phyloP scores from a whole-genome alignment of 2,113 vertebrate species.

The Nothocercus julius region DNA sequence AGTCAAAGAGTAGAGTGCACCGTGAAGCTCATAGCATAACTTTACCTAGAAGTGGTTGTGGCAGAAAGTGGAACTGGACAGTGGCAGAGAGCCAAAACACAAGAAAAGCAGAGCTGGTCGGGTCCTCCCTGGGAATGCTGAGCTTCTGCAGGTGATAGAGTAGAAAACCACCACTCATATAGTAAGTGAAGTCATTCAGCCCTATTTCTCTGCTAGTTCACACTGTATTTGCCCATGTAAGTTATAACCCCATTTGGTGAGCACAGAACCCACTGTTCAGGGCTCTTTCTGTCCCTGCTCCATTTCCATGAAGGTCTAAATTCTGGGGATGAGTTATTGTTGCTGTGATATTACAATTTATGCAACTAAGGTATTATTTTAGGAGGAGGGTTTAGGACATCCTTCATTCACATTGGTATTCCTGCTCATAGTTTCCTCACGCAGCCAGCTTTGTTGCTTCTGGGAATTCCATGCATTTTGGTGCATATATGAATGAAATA shows the following conservation, averaged over 20 bases:
- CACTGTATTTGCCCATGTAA: neutral
- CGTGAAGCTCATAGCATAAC: neutral
- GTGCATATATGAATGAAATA: neutral
- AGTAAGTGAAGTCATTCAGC: neutral
- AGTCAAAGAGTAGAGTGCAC: conserved; percentile 9
- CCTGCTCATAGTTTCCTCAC: neutral
- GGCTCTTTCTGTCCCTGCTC: neutral
- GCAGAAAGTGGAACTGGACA: neutral
- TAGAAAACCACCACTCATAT: neutral
- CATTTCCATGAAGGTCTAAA: neutral
- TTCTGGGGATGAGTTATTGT: neutral
- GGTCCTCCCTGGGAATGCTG: neutral
- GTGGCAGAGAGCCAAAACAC: neutral
- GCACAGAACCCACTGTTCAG: neutral
- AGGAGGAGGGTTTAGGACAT: neutral
- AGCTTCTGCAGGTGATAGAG: neutral
- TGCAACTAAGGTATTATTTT: neutral
- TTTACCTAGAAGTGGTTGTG: neutral
- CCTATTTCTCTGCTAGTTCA: neutral
- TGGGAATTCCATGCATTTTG: neutral
- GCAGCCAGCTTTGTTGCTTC: neutral
- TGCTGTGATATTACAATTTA: too few species aligned
- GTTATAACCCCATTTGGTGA: neutral
- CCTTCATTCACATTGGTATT: neutral
- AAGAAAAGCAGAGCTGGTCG: neutral